Base-by-base conservation (phyloP, 2,888 invertebrate species). In the Dasypogon diadema region DNA sequence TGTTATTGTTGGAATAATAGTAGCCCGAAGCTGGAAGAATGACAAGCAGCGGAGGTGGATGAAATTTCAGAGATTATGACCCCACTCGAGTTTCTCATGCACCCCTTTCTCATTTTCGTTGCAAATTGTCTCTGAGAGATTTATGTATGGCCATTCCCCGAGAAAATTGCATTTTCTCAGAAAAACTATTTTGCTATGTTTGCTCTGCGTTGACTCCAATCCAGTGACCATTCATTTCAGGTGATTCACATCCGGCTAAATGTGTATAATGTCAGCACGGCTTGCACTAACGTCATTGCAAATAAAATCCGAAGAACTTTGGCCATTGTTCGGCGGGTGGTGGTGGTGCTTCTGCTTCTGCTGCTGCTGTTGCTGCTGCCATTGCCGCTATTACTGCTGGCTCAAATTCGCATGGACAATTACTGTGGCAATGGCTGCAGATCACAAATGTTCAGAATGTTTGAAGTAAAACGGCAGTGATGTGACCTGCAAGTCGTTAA, bases 121-220 rank as follows among this genome's bases (percentile, higher is more conserved):
- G 42, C 42, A 42, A 42, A 42, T 42, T 42, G 42, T 42, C n/a
- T 42, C 42, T 42, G 10, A 2, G 42, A 42, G 42, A 42, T 42
- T 42, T 42, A 42, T 42, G 42, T 42, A 42, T 42, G 42, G 42
- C 6, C n/a, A 42, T 42, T 42, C 12, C 42, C 42, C 42, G 42
- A 42, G 42, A 42, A 42, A 42, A 42, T 42, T 42, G 42, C 42
- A 42, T 42, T 42, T 42, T 42, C 42, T 42, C 42, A 42, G 42
- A 42, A 42, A 42, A 42, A 42, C 42, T 12, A 42, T 42, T 42
- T 42, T 42, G 42, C 42, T 3, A 42, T 42, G 42, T 42, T 42
- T 42, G 42, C 8, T 42, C 12, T 42, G 34, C n/a, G 42, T 42
- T 42, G 42, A 42, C 42, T 42, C 42, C 42, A 42, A 42, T 42